Base-by-base conservation (phyloP, 2,888 invertebrate species). In the Phragmatobia fuliginosa region DNA sequence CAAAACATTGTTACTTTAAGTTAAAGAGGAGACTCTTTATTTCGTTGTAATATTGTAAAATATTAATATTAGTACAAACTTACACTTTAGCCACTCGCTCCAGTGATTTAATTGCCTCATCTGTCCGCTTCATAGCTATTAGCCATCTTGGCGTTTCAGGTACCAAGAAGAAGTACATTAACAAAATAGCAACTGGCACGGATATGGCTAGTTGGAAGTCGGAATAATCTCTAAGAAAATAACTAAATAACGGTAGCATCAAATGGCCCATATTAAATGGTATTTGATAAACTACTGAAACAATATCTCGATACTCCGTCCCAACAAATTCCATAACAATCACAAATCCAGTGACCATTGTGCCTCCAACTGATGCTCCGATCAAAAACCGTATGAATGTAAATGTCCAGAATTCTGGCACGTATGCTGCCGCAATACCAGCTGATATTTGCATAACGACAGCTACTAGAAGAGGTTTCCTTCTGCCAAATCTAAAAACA, bases 101-200 rank as follows among this genome's bases (percentile, higher is more conserved):
- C 72, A 98, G 89, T 18, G 97, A 92, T 67, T 87, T 85, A 4
- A 97, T 93, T 0, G 97, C 97, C 68, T 96, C 92, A n/a, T 97
- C 96, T 60, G 96, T 95, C 74, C 95, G 95, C 3, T 97, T 97
- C 5, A 96, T 96, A 21, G 97, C 96, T 72, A 97, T 94, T 33
- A 98, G 93, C 98, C 98, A 98, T 75, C 98, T 95, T 0, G 98
- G 97, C 2, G 97, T 97, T 90, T 98, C 98, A 0, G 97, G 97
- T 25, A 98, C 88, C 41, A 97, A 85, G 94, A 96, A 96, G 83
- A 96, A 96, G 81, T 97, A 97, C 0, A 95, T 90, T 25, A 97
- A 90, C 70, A 97, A 91, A 38, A 97, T 80, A 45, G 95, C 84
- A 0, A 95, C 92, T 0, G 96, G 96, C 41, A 96, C 83, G 0